phyloP scores from a whole-genome alignment of 2,888 invertebrate genomes.

The Gnatocerus cornutus region DNA sequence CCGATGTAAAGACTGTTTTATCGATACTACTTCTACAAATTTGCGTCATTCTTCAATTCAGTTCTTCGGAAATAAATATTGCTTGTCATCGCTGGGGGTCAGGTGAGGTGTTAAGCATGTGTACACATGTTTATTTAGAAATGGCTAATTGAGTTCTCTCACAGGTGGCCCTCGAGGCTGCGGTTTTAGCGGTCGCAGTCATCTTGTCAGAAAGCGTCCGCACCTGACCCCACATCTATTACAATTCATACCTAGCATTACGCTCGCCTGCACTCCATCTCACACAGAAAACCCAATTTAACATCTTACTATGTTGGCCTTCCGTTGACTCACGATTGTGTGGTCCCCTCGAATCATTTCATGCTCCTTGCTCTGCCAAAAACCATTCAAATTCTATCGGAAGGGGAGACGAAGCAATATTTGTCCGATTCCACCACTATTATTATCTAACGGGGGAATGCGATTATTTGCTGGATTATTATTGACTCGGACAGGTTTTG shows the following conservation, averaged over 20 bases:
- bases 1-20: too few species aligned
- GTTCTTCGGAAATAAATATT: too few species aligned
- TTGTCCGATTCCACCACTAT: conserved; percentile 45
- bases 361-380: conserved; percentile 52
- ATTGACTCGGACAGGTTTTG: conserved; percentile 31
- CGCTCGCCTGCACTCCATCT: conserved; percentile 59
- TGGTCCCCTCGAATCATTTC: conserved; percentile 52
- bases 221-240: conserved; percentile 53
- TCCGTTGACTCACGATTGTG: conserved; percentile 58
- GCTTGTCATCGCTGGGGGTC: conserved; percentile 8
- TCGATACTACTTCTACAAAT: too few species aligned
- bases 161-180: conserved; percentile 42
- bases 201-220: conserved; percentile 31
- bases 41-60: too few species aligned
- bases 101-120: conserved; percentile 40
- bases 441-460: conserved; percentile 35
- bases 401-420: conserved; percentile 48
- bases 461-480: conserved; percentile 44
- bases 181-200: conserved; percentile 29
- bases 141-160: conserved; percentile 48
- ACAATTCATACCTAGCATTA: conserved; percentile 60
- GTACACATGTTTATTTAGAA: conserved; percentile 43
- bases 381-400: conserved; percentile 50
- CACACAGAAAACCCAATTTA: conserved; percentile 63
- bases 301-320: conserved; percentile 57